These are phyloP conservation scores for Aphelenchoides avenae DNA, from an alignment of 1,140 invertebrate genomes.

Conservation along the genomic window DNA sequence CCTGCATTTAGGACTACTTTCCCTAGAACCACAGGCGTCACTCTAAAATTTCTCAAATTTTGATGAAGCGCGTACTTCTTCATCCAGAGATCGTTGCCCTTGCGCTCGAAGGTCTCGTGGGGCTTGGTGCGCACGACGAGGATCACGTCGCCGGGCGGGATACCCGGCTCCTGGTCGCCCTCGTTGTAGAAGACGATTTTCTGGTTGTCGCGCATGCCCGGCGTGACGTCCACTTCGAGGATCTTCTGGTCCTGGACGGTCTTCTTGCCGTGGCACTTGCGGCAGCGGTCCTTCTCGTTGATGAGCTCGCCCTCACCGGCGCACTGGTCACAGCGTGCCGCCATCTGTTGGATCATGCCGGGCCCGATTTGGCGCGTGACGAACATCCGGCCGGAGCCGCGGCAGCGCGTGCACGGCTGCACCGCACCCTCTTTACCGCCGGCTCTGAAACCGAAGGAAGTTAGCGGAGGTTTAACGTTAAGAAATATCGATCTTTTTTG, in stretches of 20 bases:
- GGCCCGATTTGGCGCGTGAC: constrained; percentile 61
- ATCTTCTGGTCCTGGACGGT: constrained; percentile 64
- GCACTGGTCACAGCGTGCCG: constrained; percentile 60
- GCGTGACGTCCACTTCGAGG: constrained; percentile 66
- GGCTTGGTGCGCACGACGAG: constrained; percentile 64
- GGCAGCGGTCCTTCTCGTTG: constrained; percentile 74
- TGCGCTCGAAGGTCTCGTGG: constrained; percentile 61
- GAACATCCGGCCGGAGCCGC: constrained; percentile 61
- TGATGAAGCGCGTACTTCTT: constrained; percentile 48
- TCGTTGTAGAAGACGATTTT: constrained; percentile 61
- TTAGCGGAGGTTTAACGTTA: neutral
- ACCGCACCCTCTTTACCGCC: constrained; percentile 59
- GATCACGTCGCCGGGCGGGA: constrained; percentile 64
- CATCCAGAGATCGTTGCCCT: constrained; percentile 62
- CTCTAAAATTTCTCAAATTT: no score
- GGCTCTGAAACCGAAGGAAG: constrained; percentile 42
- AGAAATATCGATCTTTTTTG: neutral
- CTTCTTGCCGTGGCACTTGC: constrained; percentile 68
- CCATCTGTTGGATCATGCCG: constrained; percentile 63
- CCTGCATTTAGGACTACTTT: no score
- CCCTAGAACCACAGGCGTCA: no score
- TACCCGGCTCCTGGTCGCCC: constrained; percentile 65
- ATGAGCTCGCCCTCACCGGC: constrained; percentile 67
- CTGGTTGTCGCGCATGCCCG: constrained; percentile 65
- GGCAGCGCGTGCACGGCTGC: constrained; percentile 57